Evolutionary conservation across 2,113 vertebrate species (phyloP).

Genomic region (Donacobius atricapilla): DNA sequence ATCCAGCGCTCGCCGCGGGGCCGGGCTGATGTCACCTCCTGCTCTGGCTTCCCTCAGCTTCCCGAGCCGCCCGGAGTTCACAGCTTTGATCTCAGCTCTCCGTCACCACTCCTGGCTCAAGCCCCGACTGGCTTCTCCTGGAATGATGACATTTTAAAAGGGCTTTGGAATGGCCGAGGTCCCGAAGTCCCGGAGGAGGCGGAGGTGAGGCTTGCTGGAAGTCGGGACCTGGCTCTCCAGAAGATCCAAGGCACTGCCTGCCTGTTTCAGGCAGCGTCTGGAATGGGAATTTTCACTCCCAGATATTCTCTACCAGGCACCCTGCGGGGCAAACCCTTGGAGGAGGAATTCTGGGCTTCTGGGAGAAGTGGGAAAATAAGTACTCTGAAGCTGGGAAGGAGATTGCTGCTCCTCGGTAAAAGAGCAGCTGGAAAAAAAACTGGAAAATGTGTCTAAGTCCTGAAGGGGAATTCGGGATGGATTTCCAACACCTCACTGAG

Average conservation of each 20-base stretch:
- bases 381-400: background rate
- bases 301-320: background rate
- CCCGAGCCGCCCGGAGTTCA: background rate
- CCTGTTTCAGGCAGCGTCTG: background rate
- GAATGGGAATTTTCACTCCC: background rate
- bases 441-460: background rate
- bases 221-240: background rate
- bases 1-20: background rate
- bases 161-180: background rate
- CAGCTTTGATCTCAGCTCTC: background rate
- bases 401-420: background rate
- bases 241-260: background rate
- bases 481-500: background rate
- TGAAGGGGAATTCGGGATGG: background rate
- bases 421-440: background rate
- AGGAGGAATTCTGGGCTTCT: background rate
- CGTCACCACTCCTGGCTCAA: background rate
- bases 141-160: background rate
- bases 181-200: background rate
- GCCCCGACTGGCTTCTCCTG: background rate
- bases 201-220: background rate
- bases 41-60: slow-evolving; percentile 15
- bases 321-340: background rate
- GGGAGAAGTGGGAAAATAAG: background rate
- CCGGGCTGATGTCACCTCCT: slow-evolving; percentile 35